These are phyloP conservation scores for Gallinago nigripennis DNA, from an alignment of 2,797 vertebrate species.

Conservation along the genomic window DNA sequence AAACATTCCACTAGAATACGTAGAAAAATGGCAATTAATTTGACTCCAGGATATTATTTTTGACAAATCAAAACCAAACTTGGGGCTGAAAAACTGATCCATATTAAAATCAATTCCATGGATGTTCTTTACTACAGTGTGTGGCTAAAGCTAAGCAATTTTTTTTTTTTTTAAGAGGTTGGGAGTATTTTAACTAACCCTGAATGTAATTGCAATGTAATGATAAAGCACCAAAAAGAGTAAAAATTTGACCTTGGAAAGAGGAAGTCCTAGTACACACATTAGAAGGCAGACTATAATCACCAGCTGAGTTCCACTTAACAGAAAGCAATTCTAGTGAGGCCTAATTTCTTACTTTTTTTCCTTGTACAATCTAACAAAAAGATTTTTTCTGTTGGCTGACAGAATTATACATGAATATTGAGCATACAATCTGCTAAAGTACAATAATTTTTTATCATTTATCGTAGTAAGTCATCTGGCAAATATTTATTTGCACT, in stretches of 20 bases:
- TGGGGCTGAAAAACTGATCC: neutral
- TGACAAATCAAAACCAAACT: neutral
- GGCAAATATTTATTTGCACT: neutral
- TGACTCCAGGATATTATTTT: neutral
- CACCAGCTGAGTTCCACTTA: neutral
- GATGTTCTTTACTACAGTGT: neutral
- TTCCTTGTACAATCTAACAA: neutral
- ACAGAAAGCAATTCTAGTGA: neutral
- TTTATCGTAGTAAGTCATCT: neutral
- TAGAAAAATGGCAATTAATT: constrained; percentile 23
- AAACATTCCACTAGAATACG: constrained; percentile 90
- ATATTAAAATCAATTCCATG: neutral
- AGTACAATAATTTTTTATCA: neutral
- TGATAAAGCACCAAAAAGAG: neutral
- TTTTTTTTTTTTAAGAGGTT: neutral
- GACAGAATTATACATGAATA: neutral
- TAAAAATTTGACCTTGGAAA: neutral
- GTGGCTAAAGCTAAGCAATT: neutral
- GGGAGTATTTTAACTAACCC: neutral
- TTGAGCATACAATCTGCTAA: neutral
- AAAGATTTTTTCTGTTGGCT: neutral
- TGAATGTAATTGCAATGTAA: neutral
- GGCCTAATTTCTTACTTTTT: neutral
- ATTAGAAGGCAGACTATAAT: neutral
- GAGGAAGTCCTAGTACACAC: neutral